A percentile compares a stretch with the other conserved stretches of the same genome.
These are phyloP conservation scores for Caradrina kadenii DNA, from an alignment of 2,888 invertebrate genomes.

Conservation along the genomic window DNA sequence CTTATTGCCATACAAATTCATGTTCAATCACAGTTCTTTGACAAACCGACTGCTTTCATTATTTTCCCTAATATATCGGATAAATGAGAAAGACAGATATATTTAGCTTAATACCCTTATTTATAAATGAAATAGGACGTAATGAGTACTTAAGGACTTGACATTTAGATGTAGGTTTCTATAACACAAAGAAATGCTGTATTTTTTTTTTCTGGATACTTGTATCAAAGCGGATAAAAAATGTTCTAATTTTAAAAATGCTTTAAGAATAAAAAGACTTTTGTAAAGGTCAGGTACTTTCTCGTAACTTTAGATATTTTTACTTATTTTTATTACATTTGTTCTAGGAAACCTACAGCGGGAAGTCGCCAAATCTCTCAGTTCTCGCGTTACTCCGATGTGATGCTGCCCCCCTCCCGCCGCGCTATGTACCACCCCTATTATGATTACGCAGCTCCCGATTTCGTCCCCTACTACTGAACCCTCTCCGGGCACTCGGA, in stretches of 20 bases:
- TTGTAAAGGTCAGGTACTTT: slow-evolving; percentile 17
- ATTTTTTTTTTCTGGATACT: slow-evolving; percentile 3
- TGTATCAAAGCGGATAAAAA: slow-evolving; percentile 21
- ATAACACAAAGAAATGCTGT: slow-evolving; percentile 18
- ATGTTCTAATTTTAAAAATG: slow-evolving; percentile 19
- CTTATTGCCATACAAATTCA: background rate
- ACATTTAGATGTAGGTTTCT: slow-evolving; percentile 21
- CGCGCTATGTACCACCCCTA: slow-evolving; percentile 83
- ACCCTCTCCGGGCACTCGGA: slow-evolving; percentile 63
- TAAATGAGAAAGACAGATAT: background rate
- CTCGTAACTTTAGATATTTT: background rate
- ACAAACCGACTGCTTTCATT: background rate
- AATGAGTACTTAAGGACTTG: slow-evolving; percentile 10
- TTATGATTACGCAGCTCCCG: slow-evolving; percentile 81
- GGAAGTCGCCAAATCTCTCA: slow-evolving; percentile 86
- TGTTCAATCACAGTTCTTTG: background rate
- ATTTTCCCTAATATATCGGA: background rate
- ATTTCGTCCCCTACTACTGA: slow-evolving; percentile 84
- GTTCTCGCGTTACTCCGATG: slow-evolving; percentile 88
- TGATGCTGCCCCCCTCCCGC: slow-evolving; percentile 83
- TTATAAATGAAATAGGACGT: background rate
- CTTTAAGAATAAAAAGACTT: background rate
- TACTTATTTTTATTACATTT: slow-evolving; percentile 19
- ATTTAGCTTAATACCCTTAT: background rate
- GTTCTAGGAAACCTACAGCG: slow-evolving; percentile 82